Percentiles rank a stretch among this genome's conserved stretches.
phyloP scores from a whole-genome alignment of 35 echinoderm and acorn worm genomes.

The Apostichopus parvimensis region DNA sequence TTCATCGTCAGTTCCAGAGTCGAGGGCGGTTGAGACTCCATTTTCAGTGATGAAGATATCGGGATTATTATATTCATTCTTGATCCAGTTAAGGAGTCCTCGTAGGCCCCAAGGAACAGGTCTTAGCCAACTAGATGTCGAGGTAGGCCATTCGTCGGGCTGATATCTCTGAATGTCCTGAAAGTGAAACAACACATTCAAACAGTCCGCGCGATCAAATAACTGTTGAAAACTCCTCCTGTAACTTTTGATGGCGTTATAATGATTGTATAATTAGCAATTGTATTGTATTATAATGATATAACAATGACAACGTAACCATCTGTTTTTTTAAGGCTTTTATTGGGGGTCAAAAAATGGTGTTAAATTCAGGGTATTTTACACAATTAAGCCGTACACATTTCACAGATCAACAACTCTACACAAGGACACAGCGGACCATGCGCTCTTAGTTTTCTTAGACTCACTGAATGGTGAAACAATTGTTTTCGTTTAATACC shows the following conservation, averaged over 20 bases:
- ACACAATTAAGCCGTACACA: too few relatives aligned
- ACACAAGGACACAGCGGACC: too few relatives aligned
- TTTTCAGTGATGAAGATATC: constrained; percentile 96
- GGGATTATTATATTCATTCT: constrained; percentile 74
- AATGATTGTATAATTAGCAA: background rate
- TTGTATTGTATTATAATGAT: too few relatives aligned
- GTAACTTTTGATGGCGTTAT: background rate
- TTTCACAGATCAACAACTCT: too few relatives aligned
- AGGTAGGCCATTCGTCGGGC: constrained; percentile 79
- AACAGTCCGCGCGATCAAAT: too few relatives aligned
- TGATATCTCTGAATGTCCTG: constrained; percentile 79
- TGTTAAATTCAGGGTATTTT: too few relatives aligned
- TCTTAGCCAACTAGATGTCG: constrained; percentile 70
- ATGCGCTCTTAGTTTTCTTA: too few relatives aligned
- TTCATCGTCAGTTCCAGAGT: constrained; percentile 64
- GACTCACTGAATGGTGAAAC: too few relatives aligned
- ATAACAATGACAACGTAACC: too few relatives aligned
- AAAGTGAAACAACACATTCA: background rate
- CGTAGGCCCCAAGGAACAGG: constrained; percentile 93
- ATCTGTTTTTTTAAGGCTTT: too few relatives aligned
- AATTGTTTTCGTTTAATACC: constrained; percentile 34
- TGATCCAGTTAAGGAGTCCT: constrained; percentile 83
- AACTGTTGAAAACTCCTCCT: background rate
- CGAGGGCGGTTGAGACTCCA: constrained; percentile 70
- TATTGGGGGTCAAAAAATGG: too few relatives aligned